Base-by-base conservation (phyloP, 1,140 invertebrate genomes). In the Sweltsa coloradensis region DNA sequence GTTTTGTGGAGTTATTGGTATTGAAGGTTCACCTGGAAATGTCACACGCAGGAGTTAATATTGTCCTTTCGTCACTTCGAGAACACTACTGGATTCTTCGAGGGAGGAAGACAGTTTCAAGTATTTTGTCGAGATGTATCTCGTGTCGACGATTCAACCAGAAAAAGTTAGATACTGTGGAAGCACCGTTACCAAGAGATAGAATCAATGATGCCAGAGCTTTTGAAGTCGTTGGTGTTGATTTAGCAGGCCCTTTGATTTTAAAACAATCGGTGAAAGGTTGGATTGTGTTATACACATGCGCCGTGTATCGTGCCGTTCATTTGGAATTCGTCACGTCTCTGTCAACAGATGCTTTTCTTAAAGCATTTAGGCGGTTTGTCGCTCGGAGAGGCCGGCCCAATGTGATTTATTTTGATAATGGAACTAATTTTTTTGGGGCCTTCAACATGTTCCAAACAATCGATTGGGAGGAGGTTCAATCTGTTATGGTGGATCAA, bases 371-470 rank as follows among this genome's bases (percentile, higher is more conserved):
- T 4, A 29, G 59, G 14, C 41, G 61, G 39, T 66, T 66, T 47
- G 49, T 63, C 9, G 55, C 55, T n/a, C 37, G 57, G 37, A 50
- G 59, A 49, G 60, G 61, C 24, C 44, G 57, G 47, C 63, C 60
- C 3, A 34, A 31, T 1, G 54, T 54, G 0, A 58, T 71, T 6
- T 68, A 59, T 37, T 62, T 54, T 31, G 63, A 70, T n/a, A 67
- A 69, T 45, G 66, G 60, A 1, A 61, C 53, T 6, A 67, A 62
- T 50, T 66, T 65, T 43, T 41, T 39, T 7, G 55, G 57, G 3
- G 42, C 53, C 19, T 40, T 48, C 34, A 64, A 62, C 44, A 26
- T 46, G 26, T 56, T 63, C 5, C 41, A 42, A 34, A 46, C 43
- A 27, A 16, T 64, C 13, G 53, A 66, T 50, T 64, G 59, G 57